A percentile compares a stretch with the other conserved stretches of the same genome.
Conservation (phyloP, 2,797 vertebrate species). For the Muscicapa comitata region DNA sequence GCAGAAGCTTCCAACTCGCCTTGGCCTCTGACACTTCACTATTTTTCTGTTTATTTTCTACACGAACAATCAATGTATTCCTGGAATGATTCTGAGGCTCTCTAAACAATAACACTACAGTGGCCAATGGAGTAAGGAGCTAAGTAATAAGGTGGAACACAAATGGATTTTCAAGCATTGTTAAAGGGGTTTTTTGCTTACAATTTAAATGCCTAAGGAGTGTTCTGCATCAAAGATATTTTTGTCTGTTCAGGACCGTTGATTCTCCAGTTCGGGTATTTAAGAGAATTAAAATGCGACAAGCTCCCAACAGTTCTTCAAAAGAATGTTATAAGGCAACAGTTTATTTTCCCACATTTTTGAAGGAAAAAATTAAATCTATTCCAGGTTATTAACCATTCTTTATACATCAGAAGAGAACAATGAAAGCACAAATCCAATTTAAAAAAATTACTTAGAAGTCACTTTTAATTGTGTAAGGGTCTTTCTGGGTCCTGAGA, state of each 20-base stretch:
- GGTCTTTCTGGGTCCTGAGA: background rate
- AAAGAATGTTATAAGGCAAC: background rate
- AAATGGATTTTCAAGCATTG: constrained; percentile 28
- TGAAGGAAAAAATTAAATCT: constrained; percentile 15
- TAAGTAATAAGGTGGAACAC: background rate
- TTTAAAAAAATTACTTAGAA: background rate
- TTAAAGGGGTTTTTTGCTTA: background rate
- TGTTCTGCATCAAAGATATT: background rate
- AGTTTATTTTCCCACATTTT: background rate
- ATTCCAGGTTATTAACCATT: constrained; percentile 1
- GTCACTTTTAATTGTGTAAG: background rate
- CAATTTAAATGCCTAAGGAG: background rate
- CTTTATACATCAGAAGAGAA: background rate
- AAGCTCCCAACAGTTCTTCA: background rate
- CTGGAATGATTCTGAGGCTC: background rate
- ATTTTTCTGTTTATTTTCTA: background rate
- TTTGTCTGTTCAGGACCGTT: background rate
- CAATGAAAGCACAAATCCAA: background rate
- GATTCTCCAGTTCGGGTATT: background rate
- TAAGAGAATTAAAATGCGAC: background rate
- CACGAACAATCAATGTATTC: background rate
- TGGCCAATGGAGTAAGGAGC: background rate
- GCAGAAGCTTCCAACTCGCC: background rate
- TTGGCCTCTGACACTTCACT: background rate
- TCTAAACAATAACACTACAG: background rate